These are phyloP conservation scores for Amblyopsis rosae DNA, from an alignment of 2,113 vertebrate species.

Conservation along the genomic window DNA sequence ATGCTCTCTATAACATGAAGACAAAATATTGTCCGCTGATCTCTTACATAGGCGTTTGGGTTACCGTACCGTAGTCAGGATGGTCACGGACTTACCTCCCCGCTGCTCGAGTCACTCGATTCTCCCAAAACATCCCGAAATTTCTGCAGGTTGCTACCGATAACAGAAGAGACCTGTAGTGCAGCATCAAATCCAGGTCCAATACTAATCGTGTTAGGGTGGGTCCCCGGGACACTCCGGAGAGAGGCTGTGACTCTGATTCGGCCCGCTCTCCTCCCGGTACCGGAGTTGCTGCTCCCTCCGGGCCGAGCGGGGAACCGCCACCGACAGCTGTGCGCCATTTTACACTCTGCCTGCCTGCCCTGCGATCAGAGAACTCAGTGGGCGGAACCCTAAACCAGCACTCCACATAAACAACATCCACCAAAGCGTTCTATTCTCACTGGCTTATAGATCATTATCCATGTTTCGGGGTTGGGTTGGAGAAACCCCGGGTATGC, in stretches of 20 bases:
- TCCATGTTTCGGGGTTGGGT: slow-evolving; percentile 78
- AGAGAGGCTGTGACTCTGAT: slow-evolving; percentile 83
- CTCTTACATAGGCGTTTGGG: slow-evolving; percentile 9
- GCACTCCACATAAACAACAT: slow-evolving; percentile 75
- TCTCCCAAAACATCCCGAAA: slow-evolving; percentile 95
- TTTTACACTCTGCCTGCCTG: slow-evolving; percentile 89
- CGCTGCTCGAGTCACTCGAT: slow-evolving; percentile 89
- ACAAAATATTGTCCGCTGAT: slow-evolving; percentile 11
- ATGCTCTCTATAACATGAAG: neutral
- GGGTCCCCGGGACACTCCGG: slow-evolving; percentile 75
- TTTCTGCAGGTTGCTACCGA: slow-evolving; percentile 94
- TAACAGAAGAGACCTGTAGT: slow-evolving; percentile 91
- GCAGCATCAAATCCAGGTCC: slow-evolving; percentile 93
- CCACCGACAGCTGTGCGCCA: slow-evolving; percentile 99
- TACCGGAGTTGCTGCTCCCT: slow-evolving; percentile 88
- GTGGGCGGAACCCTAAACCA: slow-evolving; percentile 84
- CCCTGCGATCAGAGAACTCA: slow-evolving; percentile 78
- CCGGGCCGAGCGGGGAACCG: slow-evolving; percentile 99
- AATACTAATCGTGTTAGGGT: slow-evolving; percentile 76
- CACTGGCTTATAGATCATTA: slow-evolving; percentile 65
- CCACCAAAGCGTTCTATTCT: slow-evolving; percentile 47
- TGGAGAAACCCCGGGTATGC: slow-evolving; percentile 75
- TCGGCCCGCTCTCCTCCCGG: slow-evolving; percentile 90
- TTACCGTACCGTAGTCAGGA: neutral
- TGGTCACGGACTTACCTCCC: slow-evolving; percentile 81